These are phyloP conservation scores for Sialis lutaria DNA, from an alignment of 2,888 invertebrate species.

Conservation along the genomic window DNA sequence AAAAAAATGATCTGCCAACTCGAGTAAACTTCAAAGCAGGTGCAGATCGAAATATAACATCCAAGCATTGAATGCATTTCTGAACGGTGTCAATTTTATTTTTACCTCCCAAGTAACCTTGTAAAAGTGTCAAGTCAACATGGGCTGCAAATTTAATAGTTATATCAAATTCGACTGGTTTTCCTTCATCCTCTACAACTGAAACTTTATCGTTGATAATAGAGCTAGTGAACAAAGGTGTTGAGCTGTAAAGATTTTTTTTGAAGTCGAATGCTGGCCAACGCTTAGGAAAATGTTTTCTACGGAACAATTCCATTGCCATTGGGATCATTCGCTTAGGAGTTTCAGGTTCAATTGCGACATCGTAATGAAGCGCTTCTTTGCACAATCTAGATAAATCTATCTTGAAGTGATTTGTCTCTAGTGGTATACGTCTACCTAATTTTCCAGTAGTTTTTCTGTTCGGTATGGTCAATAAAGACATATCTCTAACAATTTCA, in stretches of 20 bases:
- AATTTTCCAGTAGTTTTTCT: constrained; percentile 17
- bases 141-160: constrained; percentile 32
- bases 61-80: constrained; percentile 59
- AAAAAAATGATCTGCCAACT: constrained; percentile 70
- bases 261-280: constrained; percentile 56
- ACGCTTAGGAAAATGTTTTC: constrained; percentile 23
- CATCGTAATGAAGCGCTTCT: constrained; percentile 63
- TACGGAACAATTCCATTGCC: constrained; percentile 21
- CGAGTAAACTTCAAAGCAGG: constrained; percentile 32
- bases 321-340: constrained; percentile 42
- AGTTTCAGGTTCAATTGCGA: constrained; percentile 46
- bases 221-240: constrained; percentile 25
- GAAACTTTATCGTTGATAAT: constrained; percentile 18
- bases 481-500: constrained; percentile 5
- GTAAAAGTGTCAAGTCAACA: constrained; percentile 32
- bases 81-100: constrained; percentile 30
- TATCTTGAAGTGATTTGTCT: constrained; percentile 48
- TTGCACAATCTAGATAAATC: constrained; percentile 27
- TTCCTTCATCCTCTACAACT: constrained; percentile 13
- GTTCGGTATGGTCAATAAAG: constrained; percentile 13
- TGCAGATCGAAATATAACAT: constrained; percentile 59
- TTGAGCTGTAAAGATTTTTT: constrained; percentile 43
- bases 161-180: constrained; percentile 25
- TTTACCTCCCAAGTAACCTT: constrained; percentile 22
- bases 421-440: constrained; percentile 28